These are phyloP conservation scores for Rhombomys opimus DNA, from an alignment of 2,113 vertebrate species.

Conservation along the genomic window DNA sequence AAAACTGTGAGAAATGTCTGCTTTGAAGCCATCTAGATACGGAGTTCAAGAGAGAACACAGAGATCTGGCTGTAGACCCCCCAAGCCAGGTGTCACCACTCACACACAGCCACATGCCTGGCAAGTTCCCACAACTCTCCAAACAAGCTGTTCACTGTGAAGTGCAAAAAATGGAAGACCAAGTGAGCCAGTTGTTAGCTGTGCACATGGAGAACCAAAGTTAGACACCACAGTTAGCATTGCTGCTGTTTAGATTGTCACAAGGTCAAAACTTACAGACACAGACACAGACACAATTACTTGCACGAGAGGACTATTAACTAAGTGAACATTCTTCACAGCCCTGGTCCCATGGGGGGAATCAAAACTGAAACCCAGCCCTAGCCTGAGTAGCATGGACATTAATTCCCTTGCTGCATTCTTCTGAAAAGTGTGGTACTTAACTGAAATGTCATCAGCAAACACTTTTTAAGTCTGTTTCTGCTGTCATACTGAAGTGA, in stretches of 20 bases:
- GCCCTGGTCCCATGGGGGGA: not conserved
- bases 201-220: not conserved
- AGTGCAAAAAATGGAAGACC: not conserved
- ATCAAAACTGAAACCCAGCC: not conserved
- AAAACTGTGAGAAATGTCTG: not conserved
- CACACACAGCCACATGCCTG: fast-evolving
- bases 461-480: not conserved
- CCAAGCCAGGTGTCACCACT: not conserved
- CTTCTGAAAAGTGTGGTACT: not conserved
- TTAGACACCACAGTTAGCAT: not conserved
- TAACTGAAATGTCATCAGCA: not conserved
- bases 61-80: not conserved
- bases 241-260: not conserved
- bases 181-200: fast-evolving
- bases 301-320: not conserved
- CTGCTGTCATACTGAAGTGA: not conserved
- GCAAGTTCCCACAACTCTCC: not conserved
- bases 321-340: not conserved
- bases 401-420: fast-evolving
- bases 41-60: not conserved
- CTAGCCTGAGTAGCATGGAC: not conserved
- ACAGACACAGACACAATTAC: not conserved
- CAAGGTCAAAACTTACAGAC: not conserved
- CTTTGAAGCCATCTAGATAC: not conserved
- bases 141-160: not conserved